Base-by-base conservation (phyloP, 2,113 vertebrate genomes). In the Gymnorhina tibicen region DNA sequence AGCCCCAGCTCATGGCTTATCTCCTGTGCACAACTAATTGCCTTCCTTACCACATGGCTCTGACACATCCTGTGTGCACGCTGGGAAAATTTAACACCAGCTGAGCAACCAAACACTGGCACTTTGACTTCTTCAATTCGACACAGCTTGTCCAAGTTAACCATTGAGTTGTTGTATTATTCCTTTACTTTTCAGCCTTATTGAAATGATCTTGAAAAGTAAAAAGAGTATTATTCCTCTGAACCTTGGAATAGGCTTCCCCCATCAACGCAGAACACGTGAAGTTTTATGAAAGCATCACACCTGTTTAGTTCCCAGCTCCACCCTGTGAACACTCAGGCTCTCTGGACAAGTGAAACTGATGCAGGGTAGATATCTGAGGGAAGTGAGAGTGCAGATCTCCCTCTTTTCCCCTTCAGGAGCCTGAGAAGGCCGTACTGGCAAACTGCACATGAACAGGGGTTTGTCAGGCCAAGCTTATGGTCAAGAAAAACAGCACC, bases 251-350 rank as follows among this genome's bases (percentile, higher is more conserved):
- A 20, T 6, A 67, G 26, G 9, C 16, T 84, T 16, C 7, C 8
- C 8, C 8, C 11, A 2, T 33, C 20, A 20, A 21, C 0, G 5
- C 19, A 55, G 44, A 67, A 26, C 39, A 55, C 0, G 0, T 4
- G 35, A 18, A 60, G 19, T 33, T 78, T 87, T 64, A 63, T n/a
- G 42, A 77, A 80, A 86, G 32, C 30, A 67, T 33, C 22, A 32
- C 32, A 15, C 27, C 42, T 73, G 13, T 49, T 74, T 42, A 69
- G 52, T 11, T 85, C 49, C 41, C 41, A 46, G 35, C 28, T 95
- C 30, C 16, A 8, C 37, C 63, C 63, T 69, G 32, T 24, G 50
- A 84, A 21, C 30, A 26, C 39, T 32, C 19, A 9, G 64, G 13
- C 53, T 68, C 14, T 58, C 52, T 32, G 55, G 39, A 76, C 16